Conservation (phyloP, 37 sponge, comb jelly and placozoan genomes). For the Diacarnus erythraeanus region DNA sequence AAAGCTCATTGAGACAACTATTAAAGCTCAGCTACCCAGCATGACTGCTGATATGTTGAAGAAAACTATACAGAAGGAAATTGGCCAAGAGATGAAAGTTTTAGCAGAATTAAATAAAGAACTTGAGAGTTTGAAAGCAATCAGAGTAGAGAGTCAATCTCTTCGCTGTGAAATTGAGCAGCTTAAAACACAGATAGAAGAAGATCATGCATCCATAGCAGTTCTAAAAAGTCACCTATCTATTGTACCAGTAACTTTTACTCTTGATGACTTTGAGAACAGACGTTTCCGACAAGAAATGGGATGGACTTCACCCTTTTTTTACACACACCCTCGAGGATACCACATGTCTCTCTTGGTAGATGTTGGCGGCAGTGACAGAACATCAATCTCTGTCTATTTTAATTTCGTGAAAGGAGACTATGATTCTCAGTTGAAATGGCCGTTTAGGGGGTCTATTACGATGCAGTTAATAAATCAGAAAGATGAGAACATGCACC, state of each 20-base stretch:
- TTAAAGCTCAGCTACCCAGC: not conserved
- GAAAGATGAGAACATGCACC: not conserved
- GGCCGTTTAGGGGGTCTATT: constrained; percentile 9
- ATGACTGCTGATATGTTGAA: not conserved
- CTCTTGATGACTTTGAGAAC: not conserved
- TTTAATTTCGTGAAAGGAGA: constrained; percentile 8
- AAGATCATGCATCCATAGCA: not conserved
- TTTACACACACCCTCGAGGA: constrained; percentile 11
- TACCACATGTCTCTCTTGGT: constrained; percentile 16
- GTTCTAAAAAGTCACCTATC: not conserved
- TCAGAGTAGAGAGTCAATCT: not conserved
- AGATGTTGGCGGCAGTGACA: not conserved
- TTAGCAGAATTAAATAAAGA: too few relatives aligned
- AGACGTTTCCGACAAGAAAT: too few relatives aligned
- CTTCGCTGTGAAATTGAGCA: not conserved
- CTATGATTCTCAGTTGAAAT: constrained; percentile 3
- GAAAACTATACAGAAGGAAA: not conserved
- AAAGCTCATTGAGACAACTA: not conserved
- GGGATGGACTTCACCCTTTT: constrained; percentile 5
- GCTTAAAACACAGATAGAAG: not conserved
- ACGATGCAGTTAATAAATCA: not conserved
- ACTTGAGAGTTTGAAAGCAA: not conserved
- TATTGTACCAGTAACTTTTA: not conserved
- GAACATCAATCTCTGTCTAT: constrained; percentile 7
- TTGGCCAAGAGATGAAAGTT: not conserved